phyloP scores from a whole-genome alignment of 2,797 vertebrate species.

The Argya squamiceps region DNA sequence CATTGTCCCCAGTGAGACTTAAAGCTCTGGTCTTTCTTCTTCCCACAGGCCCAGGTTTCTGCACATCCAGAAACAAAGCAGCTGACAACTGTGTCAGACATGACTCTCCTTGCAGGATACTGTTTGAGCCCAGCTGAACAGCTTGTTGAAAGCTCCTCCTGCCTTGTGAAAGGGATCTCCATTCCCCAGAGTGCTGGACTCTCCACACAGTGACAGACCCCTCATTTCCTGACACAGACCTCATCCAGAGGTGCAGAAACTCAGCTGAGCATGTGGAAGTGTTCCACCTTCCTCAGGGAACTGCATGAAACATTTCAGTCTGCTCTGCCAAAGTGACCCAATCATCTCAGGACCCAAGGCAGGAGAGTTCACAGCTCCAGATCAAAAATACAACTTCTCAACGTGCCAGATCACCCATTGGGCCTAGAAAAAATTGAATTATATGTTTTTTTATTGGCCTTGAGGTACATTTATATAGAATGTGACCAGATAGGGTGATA shows the following conservation, averaged over 20 bases:
- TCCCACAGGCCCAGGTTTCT: slow-evolving; percentile 82
- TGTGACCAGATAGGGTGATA: neutral
- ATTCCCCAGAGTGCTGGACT: neutral
- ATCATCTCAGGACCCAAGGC: neutral
- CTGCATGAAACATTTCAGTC: neutral
- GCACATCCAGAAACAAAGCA: slow-evolving; percentile 63
- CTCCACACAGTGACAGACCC: neutral
- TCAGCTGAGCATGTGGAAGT: neutral
- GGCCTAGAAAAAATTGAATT: neutral
- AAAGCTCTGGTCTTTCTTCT: neutral
- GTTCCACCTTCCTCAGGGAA: neutral
- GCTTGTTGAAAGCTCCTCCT: neutral
- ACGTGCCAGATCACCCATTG: neutral
- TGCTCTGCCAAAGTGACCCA: neutral
- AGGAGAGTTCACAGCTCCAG: neutral
- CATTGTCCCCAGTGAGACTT: neutral
- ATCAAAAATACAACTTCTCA: neutral
- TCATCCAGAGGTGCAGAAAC: neutral
- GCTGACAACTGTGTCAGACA: neutral
- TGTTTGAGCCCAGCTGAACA: neutral
- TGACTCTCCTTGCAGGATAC: neutral
- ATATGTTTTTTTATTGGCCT: neutral
- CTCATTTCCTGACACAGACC: neutral
- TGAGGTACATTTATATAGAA: neutral
- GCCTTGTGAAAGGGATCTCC: neutral